Conservation (phyloP, 2,888 invertebrate species). For the Nomada lathburiana region DNA sequence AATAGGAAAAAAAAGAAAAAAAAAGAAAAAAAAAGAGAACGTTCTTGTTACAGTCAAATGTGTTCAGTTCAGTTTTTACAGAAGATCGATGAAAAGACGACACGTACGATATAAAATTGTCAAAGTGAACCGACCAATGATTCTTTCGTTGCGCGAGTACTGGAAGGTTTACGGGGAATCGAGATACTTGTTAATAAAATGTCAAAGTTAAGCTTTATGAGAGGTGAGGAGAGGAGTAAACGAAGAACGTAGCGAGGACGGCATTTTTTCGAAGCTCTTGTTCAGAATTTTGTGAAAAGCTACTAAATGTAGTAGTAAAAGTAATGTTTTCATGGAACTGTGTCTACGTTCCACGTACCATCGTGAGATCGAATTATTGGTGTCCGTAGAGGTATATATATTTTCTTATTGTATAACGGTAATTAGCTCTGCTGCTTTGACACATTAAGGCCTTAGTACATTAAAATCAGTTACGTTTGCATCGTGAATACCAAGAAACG, state of each 20-base stretch:
- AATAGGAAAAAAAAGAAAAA: not conserved
- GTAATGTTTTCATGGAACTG: conserved; percentile 55
- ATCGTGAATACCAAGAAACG: conserved; percentile 22
- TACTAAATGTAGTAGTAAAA: conserved; percentile 20
- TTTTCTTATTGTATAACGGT: conserved; percentile 72
- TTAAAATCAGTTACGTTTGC: conserved; percentile 65
- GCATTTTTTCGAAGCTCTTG: conserved; percentile 29
- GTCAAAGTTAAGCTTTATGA: conserved; percentile 63
- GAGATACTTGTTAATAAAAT: conserved; percentile 60
- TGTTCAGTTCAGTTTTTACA: conserved; percentile 59
- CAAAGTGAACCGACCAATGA: not conserved
- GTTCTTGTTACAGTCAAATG: conserved; percentile 46
- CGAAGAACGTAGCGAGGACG: conserved; percentile 25
- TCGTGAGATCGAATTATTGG: conserved; percentile 72
- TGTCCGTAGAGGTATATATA: conserved; percentile 75
- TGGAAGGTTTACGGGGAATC: conserved; percentile 72
- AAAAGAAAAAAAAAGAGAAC: not conserved
- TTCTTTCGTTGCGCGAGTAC: conserved; percentile 37
- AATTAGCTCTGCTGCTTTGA: conserved; percentile 71
- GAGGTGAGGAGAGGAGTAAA: not conserved
- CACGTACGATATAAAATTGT: conserved; percentile 12
- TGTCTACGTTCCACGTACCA: conserved; percentile 64
- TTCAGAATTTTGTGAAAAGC: conserved; percentile 30
- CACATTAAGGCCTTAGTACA: conserved; percentile 66
- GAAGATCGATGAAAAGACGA: conserved; percentile 1